Base-by-base conservation (phyloP, 92 coral and sea anemone species). In the Bergia puertoricense region DNA sequence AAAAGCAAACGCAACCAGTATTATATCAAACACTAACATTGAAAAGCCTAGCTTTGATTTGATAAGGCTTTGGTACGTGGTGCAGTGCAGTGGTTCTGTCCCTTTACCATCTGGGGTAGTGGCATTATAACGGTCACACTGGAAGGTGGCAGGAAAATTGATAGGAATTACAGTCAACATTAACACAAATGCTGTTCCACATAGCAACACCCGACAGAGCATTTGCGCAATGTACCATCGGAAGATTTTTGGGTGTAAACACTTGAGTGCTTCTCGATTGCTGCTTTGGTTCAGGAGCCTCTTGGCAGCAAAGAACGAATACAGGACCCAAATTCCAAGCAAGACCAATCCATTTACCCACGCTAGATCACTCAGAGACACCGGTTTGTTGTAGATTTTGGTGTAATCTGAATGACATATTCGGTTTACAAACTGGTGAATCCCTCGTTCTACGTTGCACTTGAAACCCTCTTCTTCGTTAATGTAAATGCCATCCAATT, bases 231-330 rank as follows among this genome's bases (percentile, higher is more conserved):
- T 69, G 78, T 84, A 84, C 87, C 87, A 84, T 15, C 87, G 87
- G 43, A 84, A 84, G 65, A 84, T 84, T 84, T 66, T 69, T 45
- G 87, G 87, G 44, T 84, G 87, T 37, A 84, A 73, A 18, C 79
- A 71, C 13, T 84, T 84, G 15, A 84, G 65, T 45, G 87, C 87
- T 45, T 84, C 87, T 48, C 87, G 68, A 38, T 84, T 84, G 6
- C 79, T 72, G 67, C 87, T 84, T 71, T 84, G 79, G 16, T 71
- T 48, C 8, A 84, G 87, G 14, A 84, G 79, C 79, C 87, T 84
- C 68, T 84, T 84, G 39, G 87, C 87, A 23, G 87, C 87, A 84
- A 84, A 84, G 41, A 84, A 84, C 42, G 87, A 72, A 72, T 84
- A 84, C 22, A 72, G 66, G 56, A 84, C 77, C 87, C 87, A 84